Evolutionary conservation across 2,888 invertebrate species (phyloP), one percentile per base, ranked within the genome.

Genomic region (Hyppa rectilinea): DNA sequence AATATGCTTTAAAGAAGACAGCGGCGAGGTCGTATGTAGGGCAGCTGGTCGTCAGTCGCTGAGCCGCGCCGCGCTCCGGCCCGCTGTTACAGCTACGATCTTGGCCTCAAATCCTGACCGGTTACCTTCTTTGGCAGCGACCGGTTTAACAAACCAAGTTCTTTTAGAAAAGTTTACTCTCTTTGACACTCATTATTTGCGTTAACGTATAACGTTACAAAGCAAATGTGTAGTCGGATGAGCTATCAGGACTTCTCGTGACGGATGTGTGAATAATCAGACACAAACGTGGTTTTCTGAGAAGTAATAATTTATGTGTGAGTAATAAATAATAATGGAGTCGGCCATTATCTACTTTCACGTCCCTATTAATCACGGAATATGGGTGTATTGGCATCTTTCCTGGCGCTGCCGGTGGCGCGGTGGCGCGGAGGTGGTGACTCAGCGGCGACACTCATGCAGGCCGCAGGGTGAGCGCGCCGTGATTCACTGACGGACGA

Each of bases 91-190:
- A 84, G 82, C 85, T 86, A 87, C 90, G 90, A 88, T 91, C 91
- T 92, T 93, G 94, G 92, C 94, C 95, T 93, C 93, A 92, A 92
- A 92, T 90, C 87, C 88, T 87, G 91, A 92, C 92, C 93, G 92
- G 94, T 92, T 93, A 86, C 95, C 95, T 92, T 95, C 92, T 95
- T 94, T 92, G 95, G 91, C 80, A 85, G 86, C 89, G 91, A 95
- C 95, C 95, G 95, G 95, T 95, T 95, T 91, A 86, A 86, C 86
- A 89, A 89, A 90, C 89, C 89, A 89, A 87, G 87, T 86, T 87
- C 87, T 88, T 89, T 87, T 87, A 89, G 88, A 91, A 90, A 90
- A 90, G 87, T 91, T 89, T 89, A 91, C 87, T 90, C 89, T 89
- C 87, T 89, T n/a, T n/a, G 87, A 87, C 81, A 85, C 75, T 85